phyloP scores from a whole-genome alignment of 2,113 vertebrate genomes.

The Triplophysa tibetana region DNA sequence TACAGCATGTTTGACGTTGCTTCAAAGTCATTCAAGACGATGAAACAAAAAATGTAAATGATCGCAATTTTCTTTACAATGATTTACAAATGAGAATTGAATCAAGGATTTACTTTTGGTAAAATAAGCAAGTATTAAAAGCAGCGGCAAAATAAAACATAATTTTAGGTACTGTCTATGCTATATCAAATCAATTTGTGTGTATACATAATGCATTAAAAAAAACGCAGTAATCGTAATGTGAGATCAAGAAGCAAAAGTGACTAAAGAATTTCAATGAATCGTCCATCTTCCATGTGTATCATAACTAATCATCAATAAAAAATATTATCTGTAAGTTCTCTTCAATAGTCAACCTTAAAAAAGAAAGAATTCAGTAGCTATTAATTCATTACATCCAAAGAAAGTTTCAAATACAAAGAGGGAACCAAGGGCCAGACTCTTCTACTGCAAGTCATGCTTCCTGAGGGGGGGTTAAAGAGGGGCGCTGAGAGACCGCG shows the following conservation, averaged over 20 bases:
- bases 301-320: neutral
- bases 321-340: neutral
- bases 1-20: conserved; percentile 17
- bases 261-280: neutral
- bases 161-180: neutral
- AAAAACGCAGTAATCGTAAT: neutral
- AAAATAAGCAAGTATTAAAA: neutral
- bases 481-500: conserved; percentile 36
- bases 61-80: neutral
- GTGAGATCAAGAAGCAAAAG: neutral
- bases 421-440: neutral
- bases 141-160: neutral
- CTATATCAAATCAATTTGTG: neutral
- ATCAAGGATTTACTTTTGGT: neutral
- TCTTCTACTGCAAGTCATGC: neutral
- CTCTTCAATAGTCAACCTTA: neutral
- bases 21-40: conserved; percentile 11
- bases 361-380: neutral
- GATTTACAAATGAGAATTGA: neutral
- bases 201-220: neutral
- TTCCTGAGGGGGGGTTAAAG: neutral
- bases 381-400: neutral
- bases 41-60: neutral
- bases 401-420: neutral
- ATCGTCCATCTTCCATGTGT: too few species aligned